phyloP scores from a whole-genome alignment of 2,113 vertebrate genomes.

The Elgaria multicarinata region DNA sequence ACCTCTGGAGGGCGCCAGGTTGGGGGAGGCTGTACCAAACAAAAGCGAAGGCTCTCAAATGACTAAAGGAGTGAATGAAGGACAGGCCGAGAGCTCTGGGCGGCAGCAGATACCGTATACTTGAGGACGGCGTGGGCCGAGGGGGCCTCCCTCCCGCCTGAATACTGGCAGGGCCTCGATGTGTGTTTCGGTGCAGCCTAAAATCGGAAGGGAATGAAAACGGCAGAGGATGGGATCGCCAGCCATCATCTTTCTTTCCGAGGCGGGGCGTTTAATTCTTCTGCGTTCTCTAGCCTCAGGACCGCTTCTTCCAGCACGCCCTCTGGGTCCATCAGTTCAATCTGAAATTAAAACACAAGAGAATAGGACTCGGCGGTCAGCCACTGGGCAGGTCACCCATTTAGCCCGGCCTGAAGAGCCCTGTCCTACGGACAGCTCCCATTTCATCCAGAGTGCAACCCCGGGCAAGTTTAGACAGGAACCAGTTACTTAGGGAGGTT shows the following conservation, averaged over 20 bases:
- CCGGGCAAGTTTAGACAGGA: too few species aligned
- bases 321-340: constrained; percentile 81
- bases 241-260: neutral
- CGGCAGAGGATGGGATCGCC: rapidly evolving
- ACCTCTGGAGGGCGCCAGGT: too few species aligned
- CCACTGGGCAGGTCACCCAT: too few species aligned
- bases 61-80: neutral
- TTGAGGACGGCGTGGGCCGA: neutral
- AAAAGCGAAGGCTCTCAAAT: neutral
- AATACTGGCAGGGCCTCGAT: neutral
- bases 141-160: neutral
- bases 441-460: neutral
- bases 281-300: constrained; percentile 50
- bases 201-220: neutral
- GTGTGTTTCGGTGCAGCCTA: neutral
- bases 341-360: constrained; percentile 68
- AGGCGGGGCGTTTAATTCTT: neutral
- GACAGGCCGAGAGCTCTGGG: neutral
- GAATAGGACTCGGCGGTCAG: neutral
- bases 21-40: neutral
- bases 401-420: neutral
- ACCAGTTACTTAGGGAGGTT: too few species aligned
- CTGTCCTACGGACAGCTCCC: neutral
- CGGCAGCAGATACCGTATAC: neutral
- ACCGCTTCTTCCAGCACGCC: constrained; percentile 76